Conservation (phyloP, 2,888 invertebrate genomes). For the Caenorhabditis zanzibari region DNA sequence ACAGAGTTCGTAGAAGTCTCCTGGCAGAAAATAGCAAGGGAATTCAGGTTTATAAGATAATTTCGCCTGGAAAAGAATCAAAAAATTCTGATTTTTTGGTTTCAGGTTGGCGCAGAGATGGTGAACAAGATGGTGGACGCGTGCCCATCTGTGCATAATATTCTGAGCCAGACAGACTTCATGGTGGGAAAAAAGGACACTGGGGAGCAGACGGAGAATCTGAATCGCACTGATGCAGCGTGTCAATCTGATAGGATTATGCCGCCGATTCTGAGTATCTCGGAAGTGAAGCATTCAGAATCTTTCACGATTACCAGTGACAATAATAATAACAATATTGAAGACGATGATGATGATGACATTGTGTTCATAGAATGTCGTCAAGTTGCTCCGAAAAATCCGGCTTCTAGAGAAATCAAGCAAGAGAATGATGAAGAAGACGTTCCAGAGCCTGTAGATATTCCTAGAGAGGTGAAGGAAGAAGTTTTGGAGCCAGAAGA, state of each 20-base stretch:
- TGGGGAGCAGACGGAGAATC: constrained; percentile 3
- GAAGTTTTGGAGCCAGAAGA: no score
- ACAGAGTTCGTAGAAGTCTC: background rate
- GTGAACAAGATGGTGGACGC: constrained; percentile 5
- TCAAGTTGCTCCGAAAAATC: background rate
- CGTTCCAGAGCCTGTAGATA: background rate
- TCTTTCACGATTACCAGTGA: background rate
- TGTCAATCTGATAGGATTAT: background rate
- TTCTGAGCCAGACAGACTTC: constrained; percentile 27
- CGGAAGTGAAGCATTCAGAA: background rate
- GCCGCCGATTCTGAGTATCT: background rate
- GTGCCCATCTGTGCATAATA: background rate
- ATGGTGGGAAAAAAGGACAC: constrained; percentile 15
- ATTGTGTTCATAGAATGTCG: constrained; percentile 43
- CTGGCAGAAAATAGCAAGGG: constrained; percentile 11
- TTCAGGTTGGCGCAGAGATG: constrained; percentile 22
- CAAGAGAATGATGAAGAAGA: background rate
- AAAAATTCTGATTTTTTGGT: background rate
- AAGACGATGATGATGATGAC: constrained; percentile 11
- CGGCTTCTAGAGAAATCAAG: constrained; percentile 3
- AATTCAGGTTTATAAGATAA: constrained; percentile 19
- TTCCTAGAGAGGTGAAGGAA: background rate
- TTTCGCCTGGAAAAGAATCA: background rate
- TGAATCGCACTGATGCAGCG: background rate
- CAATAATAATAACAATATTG: background rate